These are phyloP conservation scores for Zoanthus sansibaricus DNA, from an alignment of 92 coral and sea anemone genomes.

Conservation along the genomic window DNA sequence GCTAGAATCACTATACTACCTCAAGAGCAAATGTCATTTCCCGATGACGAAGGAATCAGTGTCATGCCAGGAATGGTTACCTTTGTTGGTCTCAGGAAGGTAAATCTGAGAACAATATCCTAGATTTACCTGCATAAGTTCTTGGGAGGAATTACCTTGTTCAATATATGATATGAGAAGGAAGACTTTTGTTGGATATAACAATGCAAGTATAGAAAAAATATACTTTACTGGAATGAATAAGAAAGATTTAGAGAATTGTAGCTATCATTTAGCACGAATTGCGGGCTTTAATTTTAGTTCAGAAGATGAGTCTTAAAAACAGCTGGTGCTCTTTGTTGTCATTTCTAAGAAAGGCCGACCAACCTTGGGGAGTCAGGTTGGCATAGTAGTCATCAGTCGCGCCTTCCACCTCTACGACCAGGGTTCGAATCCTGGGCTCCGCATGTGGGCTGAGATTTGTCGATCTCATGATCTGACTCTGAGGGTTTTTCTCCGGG, in stretches of 20 bases:
- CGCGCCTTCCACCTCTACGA: too few species aligned
- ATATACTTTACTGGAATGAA: background rate
- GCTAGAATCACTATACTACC: slow-evolving; percentile 37
- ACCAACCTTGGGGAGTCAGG: too few species aligned
- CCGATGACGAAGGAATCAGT: slow-evolving; percentile 63
- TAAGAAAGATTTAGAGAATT: background rate
- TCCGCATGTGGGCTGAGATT: too few species aligned
- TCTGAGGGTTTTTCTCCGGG: too few species aligned
- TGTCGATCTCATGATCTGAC: too few species aligned
- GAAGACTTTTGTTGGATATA: background rate
- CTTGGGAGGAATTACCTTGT: too few species aligned
- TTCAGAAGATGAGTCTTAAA: background rate
- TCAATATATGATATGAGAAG: too few species aligned
- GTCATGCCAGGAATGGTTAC: slow-evolving; percentile 49
- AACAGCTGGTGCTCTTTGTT: background rate
- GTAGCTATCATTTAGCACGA: background rate
- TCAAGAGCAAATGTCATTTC: slow-evolving; percentile 52
- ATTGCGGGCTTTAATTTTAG: background rate
- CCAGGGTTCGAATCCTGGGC: too few species aligned
- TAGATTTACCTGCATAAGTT: too few species aligned
- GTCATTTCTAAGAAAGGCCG: too few species aligned
- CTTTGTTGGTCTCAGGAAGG: slow-evolving; percentile 40
- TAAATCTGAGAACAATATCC: background rate
- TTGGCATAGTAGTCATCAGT: too few species aligned
- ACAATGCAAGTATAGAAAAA: background rate